A percentile compares a stretch with the other conserved stretches of the same genome.
These are phyloP conservation scores for Drosophila conformis DNA, from an alignment of 2,888 invertebrate species.

Conservation along the genomic window DNA sequence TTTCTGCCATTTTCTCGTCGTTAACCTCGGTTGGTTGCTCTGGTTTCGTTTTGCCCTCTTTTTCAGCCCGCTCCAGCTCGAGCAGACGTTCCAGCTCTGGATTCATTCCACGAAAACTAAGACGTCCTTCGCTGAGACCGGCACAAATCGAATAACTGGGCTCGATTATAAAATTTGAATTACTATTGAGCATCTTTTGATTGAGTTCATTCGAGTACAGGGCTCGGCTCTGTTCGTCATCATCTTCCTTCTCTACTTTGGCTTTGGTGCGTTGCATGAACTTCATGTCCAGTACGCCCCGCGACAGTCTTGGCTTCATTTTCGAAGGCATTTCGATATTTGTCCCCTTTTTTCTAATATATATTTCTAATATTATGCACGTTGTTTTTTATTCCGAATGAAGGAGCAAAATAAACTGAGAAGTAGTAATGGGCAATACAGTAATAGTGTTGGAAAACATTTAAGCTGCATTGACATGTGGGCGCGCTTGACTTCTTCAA, in stretches of 20 bases:
- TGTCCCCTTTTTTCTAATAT: not conserved
- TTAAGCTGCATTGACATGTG: constrained; percentile 7
- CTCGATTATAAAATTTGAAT: constrained; percentile 89
- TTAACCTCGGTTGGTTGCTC: constrained; percentile 87
- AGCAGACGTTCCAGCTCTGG: constrained; percentile 94
- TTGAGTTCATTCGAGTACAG: constrained; percentile 91
- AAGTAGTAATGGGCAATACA: constrained; percentile 13
- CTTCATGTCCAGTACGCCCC: constrained; percentile 93
- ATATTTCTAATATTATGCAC: constrained; percentile 38
- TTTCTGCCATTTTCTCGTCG: constrained; percentile 88
- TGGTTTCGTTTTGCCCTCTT: constrained; percentile 55
- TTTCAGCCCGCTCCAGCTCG: constrained; percentile 86
- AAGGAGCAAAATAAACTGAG: constrained; percentile 58
- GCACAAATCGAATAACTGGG: constrained; percentile 92
- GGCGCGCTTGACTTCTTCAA: constrained; percentile 40
- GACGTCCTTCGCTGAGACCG: constrained; percentile 91
- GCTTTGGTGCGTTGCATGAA: constrained; percentile 91
- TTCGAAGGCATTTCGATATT: constrained; percentile 70
- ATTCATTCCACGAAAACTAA: constrained; percentile 97
- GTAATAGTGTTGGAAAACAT: constrained; percentile 35
- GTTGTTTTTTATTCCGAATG: constrained; percentile 44
- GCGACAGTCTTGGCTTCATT: constrained; percentile 87
- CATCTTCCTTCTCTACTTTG: constrained; percentile 88
- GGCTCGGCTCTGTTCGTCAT: constrained; percentile 87
- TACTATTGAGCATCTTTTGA: constrained; percentile 88